Percentiles rank a stretch among this genome's conserved stretches.
Conservation (phyloP, 2,888 invertebrate species). For the Oxystoma pomonae region DNA sequence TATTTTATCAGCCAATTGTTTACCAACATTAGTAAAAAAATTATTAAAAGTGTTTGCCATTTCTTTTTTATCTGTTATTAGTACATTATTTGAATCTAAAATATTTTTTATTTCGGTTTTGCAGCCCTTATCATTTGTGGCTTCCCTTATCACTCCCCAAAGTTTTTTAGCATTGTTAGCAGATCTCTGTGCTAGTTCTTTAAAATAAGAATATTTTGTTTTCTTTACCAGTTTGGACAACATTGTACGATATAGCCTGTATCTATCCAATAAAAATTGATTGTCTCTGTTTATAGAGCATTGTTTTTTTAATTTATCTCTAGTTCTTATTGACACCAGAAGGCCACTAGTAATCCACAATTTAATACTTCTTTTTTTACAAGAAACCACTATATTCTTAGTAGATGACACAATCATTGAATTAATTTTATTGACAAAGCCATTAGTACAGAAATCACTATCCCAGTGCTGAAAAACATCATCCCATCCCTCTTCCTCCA, state of each 20-base stretch:
- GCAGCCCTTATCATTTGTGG: background rate
- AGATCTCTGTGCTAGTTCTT: background rate
- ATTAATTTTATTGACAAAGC: background rate
- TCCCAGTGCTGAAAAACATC: background rate
- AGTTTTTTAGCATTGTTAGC: background rate
- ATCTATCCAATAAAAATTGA: background rate
- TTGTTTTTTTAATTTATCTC: background rate
- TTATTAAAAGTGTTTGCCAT: background rate
- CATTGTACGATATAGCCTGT: background rate
- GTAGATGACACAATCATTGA: background rate
- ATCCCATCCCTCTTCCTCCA: background rate
- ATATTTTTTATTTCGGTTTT: background rate
- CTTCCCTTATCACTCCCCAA: background rate
- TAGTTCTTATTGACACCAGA: background rate
- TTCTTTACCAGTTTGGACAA: background rate
- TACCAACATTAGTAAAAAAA: background rate
- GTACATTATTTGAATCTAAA: background rate
- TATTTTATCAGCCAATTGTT: background rate
- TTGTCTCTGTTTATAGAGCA: background rate
- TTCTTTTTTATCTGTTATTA: background rate
- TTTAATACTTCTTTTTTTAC: background rate
- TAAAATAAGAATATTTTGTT: background rate
- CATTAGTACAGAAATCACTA: background rate
- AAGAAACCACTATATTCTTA: background rate
- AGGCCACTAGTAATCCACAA: background rate